Base-by-base conservation (phyloP, 2,797 vertebrate genomes). In the Agapornis canus region DNA sequence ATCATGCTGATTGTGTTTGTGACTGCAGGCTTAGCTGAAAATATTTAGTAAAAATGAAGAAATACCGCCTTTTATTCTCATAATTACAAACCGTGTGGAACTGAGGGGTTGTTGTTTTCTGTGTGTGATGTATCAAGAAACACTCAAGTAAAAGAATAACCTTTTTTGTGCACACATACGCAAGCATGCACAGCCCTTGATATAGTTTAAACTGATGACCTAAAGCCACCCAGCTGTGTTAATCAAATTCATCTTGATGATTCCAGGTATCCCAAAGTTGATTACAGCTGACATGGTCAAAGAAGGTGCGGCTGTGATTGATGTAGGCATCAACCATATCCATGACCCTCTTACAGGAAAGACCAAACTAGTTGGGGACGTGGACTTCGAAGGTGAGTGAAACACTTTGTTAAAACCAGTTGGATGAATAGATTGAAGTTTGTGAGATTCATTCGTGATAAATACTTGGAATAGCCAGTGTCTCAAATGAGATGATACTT, bases 241-340 rank as follows among this genome's bases (percentile, higher is more conserved):
- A 79, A 90, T 75, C 17, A 40, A 82, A 56, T 86, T 7, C 90
- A 12, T 75, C 87, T 94, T 94, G 57, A 76, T 91, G 45, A 73
- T 97, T 97, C 7, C 80, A 99, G 99, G 99, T 91, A 98, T 99
- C 94, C 99, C 99, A 5, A 97, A 98, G 64, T 87, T 99, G 97
- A 98, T 99, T 95, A 99, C 99, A 7, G 96, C 98, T 82, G 99
- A 99, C 77, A 99, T 99, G 99, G 97, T 99, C 75, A 99, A 99
- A 97, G 98, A 98, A 91, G 99, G 99, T 6, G 98, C 98, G 26
- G 97, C 98, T n/a, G 98, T 99, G 61, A 99, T 99, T 54, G 99
- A 99, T 4, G 98, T 99, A 18, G 99, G 99, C 40, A 99, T 99
- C 96, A 99, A 99, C 97, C 98, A 98, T 40, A 90, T 99, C 91